A percentile compares a stretch with the other conserved stretches of the same genome.
Conservation (phyloP, 2,113 vertebrate genomes). For the western clawed frog (Xenopus tropicalis) region DNA sequence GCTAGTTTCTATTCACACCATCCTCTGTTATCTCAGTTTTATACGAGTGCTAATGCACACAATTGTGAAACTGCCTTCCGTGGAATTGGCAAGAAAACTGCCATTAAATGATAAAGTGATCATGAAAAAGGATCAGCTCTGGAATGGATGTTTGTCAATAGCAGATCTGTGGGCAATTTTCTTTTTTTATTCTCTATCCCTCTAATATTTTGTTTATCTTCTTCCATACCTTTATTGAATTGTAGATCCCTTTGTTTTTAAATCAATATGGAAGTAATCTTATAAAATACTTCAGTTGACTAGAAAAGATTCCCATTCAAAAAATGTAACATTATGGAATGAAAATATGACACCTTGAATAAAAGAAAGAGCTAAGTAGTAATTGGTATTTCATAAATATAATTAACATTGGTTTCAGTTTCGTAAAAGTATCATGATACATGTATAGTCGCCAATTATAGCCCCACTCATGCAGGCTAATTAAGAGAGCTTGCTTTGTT, state of each 20-base stretch:
- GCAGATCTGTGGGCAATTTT: constrained; percentile 23
- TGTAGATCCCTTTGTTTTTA: constrained; percentile 4
- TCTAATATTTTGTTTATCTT: neutral
- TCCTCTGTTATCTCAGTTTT: constrained; percentile 31
- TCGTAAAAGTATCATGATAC: no score
- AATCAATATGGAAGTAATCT: neutral
- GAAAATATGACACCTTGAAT: no score
- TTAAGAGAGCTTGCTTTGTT: no score
- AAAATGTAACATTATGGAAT: no score
- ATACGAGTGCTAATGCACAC: constrained; percentile 40
- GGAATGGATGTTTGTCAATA: constrained; percentile 37
- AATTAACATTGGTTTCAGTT: no score
- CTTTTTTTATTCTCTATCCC: constrained; percentile 6
- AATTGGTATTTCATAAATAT: no score
- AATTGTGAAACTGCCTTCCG: constrained; percentile 33
- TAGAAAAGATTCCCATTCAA: no score
- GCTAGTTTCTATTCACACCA: constrained; percentile 21
- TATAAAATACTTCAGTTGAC: no score
- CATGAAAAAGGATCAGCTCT: constrained; percentile 42
- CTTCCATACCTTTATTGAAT: neutral
- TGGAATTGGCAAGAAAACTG: constrained; percentile 42
- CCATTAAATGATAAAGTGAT: constrained; percentile 46
- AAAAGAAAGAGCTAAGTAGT: no score
- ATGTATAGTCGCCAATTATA: no score
- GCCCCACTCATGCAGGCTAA: no score